Percentiles rank a stretch among this genome's conserved stretches.
These are phyloP conservation scores for Dicerorhinus sumatrensis DNA, from an alignment of 2,113 vertebrate genomes.

Conservation along the genomic window DNA sequence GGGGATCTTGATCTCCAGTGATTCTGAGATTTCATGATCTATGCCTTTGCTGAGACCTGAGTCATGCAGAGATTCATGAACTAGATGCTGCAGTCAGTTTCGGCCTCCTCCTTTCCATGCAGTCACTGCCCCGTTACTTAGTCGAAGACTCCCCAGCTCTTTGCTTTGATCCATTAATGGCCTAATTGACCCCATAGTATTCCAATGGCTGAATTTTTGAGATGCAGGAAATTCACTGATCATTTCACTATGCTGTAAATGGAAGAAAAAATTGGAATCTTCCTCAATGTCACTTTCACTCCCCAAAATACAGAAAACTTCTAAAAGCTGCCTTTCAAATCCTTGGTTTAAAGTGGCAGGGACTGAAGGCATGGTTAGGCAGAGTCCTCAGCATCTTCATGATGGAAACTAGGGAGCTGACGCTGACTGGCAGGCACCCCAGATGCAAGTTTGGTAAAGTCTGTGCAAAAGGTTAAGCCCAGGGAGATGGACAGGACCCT, in stretches of 20 bases:
- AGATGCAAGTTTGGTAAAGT: neutral
- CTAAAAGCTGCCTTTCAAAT: neutral
- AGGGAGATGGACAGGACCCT: neutral
- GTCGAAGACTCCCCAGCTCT: neutral
- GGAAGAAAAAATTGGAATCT: neutral
- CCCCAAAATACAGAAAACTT: neutral
- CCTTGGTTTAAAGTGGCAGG: neutral
- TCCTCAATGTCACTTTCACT: neutral
- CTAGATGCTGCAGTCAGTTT: neutral
- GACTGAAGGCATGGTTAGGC: neutral
- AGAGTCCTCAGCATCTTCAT: neutral
- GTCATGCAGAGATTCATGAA: too few species aligned
- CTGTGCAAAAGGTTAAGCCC: neutral
- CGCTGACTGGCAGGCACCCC: neutral
- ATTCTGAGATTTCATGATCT: neutral
- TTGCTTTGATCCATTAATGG: neutral
- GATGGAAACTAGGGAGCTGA: neutral
- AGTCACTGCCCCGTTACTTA: accelerated
- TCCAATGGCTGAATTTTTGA: neutral
- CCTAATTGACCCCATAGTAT: neutral
- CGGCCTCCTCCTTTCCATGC: accelerated
- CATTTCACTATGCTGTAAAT: neutral
- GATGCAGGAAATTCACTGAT: neutral
- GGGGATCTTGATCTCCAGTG: too few species aligned
- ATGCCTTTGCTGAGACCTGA: accelerated